Evolutionary conservation across 2,888 invertebrate genomes (phyloP).

Genomic region (Phasia obesa): DNA sequence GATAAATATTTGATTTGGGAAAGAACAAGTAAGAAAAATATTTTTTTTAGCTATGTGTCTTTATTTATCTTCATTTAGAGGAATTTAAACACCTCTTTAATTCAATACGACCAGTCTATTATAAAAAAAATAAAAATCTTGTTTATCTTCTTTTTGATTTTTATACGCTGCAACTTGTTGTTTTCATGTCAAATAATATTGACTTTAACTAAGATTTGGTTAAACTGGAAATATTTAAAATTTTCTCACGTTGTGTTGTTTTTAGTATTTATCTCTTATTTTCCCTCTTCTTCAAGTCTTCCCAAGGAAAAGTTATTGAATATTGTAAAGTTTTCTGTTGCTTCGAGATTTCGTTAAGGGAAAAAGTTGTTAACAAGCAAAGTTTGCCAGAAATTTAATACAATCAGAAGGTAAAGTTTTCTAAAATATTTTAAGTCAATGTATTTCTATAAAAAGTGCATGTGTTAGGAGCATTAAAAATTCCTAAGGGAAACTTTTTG

Average conservation of each 20-base stretch:
- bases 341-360: background rate
- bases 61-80: no score
- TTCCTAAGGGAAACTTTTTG: no score
- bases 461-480: no score
- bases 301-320: constrained; percentile 29
- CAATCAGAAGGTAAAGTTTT: no score
- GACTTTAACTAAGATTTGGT: constrained; percentile 32
- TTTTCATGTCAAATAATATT: constrained; percentile 34
- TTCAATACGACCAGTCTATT: background rate
- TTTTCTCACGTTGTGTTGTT: constrained; percentile 41
- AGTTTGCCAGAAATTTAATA: background rate
- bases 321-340: constrained; percentile 22
- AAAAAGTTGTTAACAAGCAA: constrained; percentile 5
- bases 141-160: background rate
- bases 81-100: no score
- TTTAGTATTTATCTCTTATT: background rate
- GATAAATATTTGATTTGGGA: no score
- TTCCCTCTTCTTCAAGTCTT: background rate
- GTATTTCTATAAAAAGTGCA: no score
- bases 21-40: no score
- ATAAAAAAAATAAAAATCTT: background rate
- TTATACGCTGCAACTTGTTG: constrained; percentile 43
- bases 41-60: no score
- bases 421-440: no score
- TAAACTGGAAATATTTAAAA: constrained; percentile 33